phyloP scores from a whole-genome alignment of 2,113 vertebrate genomes.

The Onychostruthus taczanowskii region DNA sequence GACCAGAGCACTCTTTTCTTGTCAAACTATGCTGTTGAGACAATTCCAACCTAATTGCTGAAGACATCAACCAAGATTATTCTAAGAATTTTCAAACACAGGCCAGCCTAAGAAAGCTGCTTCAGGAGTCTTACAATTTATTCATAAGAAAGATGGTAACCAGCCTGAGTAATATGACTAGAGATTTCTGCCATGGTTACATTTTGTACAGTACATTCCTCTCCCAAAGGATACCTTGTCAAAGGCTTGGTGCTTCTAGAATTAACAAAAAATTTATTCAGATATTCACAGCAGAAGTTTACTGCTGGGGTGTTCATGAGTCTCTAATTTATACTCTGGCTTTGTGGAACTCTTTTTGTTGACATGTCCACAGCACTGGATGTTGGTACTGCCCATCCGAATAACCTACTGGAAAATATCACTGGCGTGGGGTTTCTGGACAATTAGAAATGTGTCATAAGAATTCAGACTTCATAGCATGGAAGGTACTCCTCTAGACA shows the following conservation, averaged over 20 bases:
- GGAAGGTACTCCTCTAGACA: background rate
- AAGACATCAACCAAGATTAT: background rate
- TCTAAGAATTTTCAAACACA: background rate
- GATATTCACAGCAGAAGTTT: background rate
- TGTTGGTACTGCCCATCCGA: background rate
- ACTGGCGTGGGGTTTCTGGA: background rate
- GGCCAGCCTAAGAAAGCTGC: background rate
- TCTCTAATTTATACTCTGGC: background rate
- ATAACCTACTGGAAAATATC: background rate
- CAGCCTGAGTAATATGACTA: background rate
- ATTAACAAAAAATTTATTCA: background rate
- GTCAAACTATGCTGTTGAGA: background rate
- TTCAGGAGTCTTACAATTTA: background rate
- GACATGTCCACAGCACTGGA: background rate
- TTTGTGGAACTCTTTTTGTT: background rate
- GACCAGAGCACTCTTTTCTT: background rate
- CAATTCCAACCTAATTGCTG: background rate
- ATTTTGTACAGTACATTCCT: background rate
- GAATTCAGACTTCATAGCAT: background rate
- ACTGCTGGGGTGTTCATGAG: background rate
- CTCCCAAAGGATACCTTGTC: background rate
- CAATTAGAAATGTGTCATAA: background rate
- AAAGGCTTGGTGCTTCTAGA: background rate
- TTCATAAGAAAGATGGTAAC: background rate
- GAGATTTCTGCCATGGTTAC: background rate